Conservation (phyloP, 2,888 invertebrate species). For the Microdon myrmicae region DNA sequence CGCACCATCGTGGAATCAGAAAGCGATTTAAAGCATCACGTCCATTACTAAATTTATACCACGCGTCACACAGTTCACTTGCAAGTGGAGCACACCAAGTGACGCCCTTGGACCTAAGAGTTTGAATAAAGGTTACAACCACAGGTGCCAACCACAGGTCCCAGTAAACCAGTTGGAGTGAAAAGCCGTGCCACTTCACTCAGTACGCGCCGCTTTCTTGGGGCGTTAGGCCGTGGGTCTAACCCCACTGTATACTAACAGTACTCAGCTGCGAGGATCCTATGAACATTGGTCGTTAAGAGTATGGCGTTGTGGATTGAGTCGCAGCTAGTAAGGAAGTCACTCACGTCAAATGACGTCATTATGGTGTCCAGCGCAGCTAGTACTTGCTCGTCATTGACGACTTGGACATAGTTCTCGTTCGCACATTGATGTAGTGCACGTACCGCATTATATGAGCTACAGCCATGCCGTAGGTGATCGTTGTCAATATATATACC, state of each 20-base stretch:
- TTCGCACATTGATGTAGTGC: conserved; percentile 21
- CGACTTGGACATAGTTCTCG: conserved; percentile 4
- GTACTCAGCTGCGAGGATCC: conserved; percentile 9
- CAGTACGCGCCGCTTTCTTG: conserved; percentile 12
- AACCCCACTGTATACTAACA: no score
- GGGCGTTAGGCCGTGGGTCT: no score
- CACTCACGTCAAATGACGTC: conserved; percentile 21
- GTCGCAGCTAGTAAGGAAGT: conserved; percentile 17
- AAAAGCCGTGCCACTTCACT: conserved; percentile 9
- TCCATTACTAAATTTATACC: conserved; percentile 17
- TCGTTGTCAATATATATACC: not conserved
- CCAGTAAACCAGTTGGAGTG: conserved; percentile 24
- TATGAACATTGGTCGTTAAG: conserved; percentile 6
- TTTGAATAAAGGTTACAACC: not conserved
- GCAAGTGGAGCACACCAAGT: conserved; percentile 11
- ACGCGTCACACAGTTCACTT: conserved; percentile 10
- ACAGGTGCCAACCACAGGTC: conserved; percentile 9
- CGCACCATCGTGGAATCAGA: conserved; percentile 25
- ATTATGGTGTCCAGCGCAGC: conserved; percentile 16
- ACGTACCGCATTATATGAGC: conserved; percentile 30
- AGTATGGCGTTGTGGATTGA: not conserved
- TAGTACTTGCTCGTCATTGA: not conserved
- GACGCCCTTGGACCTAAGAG: not conserved
- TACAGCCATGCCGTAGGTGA: conserved; percentile 5
- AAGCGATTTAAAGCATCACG: conserved; percentile 4